phyloP scores from a whole-genome alignment of 2,888 invertebrate genomes.

The Cephus runcator region DNA sequence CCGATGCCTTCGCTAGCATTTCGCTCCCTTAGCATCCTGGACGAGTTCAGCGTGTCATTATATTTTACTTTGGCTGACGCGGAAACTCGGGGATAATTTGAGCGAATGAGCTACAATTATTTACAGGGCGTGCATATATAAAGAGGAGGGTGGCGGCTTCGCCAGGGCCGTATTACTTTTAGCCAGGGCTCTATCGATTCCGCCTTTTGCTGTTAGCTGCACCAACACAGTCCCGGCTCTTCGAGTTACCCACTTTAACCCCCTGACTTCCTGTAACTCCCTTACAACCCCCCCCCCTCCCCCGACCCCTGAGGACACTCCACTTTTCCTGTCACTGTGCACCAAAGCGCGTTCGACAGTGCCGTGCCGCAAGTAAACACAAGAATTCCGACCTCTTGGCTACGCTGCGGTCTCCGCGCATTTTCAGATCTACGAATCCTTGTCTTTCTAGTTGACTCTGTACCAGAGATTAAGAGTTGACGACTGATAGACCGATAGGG shows the following conservation, averaged over 20 bases:
- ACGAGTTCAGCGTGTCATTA: slow-evolving; percentile 45
- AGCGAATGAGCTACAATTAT: slow-evolving; percentile 58
- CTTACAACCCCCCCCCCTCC: background rate
- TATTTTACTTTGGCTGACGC: slow-evolving; percentile 52
- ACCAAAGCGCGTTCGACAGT: background rate
- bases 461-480: background rate
- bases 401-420: background rate
- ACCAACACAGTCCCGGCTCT: slow-evolving; percentile 9
- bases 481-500: background rate
- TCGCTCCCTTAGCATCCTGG: background rate
- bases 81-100: slow-evolving; percentile 57
- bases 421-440: too few relatives aligned
- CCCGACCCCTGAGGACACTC: background rate
- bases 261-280: background rate
- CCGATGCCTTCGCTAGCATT: background rate
- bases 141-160: slow-evolving; percentile 41
- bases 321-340: background rate
- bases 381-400: background rate
- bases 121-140: slow-evolving; percentile 56
- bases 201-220: slow-evolving; percentile 18
- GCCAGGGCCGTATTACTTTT: slow-evolving; percentile 24
- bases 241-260: background rate
- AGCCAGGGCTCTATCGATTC: slow-evolving; percentile 34
- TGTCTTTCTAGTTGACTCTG: background rate
- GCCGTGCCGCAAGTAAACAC: background rate